These are phyloP conservation scores for Actinernus sp. DNA, from an alignment of 92 coral and sea anemone genomes.

Conservation along the genomic window DNA sequence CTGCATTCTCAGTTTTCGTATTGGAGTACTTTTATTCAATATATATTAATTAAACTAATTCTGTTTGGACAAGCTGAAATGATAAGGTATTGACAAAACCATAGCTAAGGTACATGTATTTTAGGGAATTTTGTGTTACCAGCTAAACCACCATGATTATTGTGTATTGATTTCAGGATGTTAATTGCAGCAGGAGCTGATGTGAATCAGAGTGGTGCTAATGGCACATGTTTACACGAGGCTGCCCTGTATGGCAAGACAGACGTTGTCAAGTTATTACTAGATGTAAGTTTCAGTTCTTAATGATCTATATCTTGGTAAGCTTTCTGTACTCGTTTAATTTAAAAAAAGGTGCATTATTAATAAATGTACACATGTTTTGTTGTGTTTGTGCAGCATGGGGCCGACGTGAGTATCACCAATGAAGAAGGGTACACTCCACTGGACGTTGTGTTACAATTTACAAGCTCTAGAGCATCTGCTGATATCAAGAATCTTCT, in stretches of 20 bases:
- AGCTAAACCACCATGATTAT: too few relatives aligned
- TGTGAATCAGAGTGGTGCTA: conserved; percentile 78
- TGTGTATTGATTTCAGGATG: conserved; percentile 83
- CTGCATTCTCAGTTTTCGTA: too few relatives aligned
- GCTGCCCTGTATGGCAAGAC: conserved; percentile 96
- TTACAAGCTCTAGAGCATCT: conserved; percentile 93
- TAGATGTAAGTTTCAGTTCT: conserved; percentile 89
- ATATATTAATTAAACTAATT: too few relatives aligned
- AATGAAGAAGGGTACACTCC: conserved; percentile 93
- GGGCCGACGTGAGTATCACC: conserved; percentile 69
- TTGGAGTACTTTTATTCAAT: too few relatives aligned
- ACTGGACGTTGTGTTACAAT: conserved; percentile 82
- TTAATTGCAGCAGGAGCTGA: conserved; percentile 88
- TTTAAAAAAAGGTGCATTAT: too few relatives aligned
- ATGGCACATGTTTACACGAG: conserved; percentile 90
- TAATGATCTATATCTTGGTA: background rate
- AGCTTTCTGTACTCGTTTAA: background rate
- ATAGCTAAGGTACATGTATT: too few relatives aligned
- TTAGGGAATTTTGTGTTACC: too few relatives aligned
- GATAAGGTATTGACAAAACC: too few relatives aligned
- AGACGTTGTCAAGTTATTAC: conserved; percentile 84
- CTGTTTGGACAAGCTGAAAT: too few relatives aligned
- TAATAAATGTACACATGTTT: too few relatives aligned
- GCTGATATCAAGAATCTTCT: conserved; percentile 88
- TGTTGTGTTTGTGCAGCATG: too few relatives aligned